Base-by-base conservation (phyloP, 1,140 invertebrate species). In the Pogonomyrmex californicus region DNA sequence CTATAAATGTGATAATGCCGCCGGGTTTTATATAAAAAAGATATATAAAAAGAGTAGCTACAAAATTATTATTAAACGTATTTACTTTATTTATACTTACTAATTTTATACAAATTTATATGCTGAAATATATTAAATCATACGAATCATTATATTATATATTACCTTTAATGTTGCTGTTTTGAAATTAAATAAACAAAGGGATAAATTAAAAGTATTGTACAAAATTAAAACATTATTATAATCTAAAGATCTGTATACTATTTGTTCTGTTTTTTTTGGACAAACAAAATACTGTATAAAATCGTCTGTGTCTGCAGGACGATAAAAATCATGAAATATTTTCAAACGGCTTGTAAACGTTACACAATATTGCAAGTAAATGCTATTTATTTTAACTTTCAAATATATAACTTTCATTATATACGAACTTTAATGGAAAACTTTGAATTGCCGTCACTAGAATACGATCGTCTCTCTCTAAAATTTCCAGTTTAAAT, bases 401-500 rank as follows among this genome's bases (percentile, higher is more conserved):
- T 9, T 58, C 17, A 14, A 77, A 30, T 65, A 12, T 23, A 23
- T 23, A 23, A 23, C 23, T 10, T 63, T 63, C 41, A 5, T 12
- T 1, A 12, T 5, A 14, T 33, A 30, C 14, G 36, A 70, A 23
- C 7, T 14, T 47, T 30, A n/a, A 30, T 36, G 3, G 17, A 44
- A 56, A 81, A 81, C 5, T 70, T 79, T 23, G 5, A 66, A 23
- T 68, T 36, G n/a, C 23, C 23, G 12, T 58, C n/a, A 54, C 36
- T n/a, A 5, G 0, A 2, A 12, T 30, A 76, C 2, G 14, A 77
- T 49, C 2, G 23, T 23, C 17, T 41, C 10, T 41, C 41, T 33
- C 23, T 36, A 70, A 70, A 70, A 30, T 70, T 81, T 70, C 41
- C 58, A 41, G 4, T 77, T 38, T 12, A 30, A 56, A 56, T 63